Base-by-base conservation (phyloP, 2,888 invertebrate species). In the Ischnus inquisitorius region DNA sequence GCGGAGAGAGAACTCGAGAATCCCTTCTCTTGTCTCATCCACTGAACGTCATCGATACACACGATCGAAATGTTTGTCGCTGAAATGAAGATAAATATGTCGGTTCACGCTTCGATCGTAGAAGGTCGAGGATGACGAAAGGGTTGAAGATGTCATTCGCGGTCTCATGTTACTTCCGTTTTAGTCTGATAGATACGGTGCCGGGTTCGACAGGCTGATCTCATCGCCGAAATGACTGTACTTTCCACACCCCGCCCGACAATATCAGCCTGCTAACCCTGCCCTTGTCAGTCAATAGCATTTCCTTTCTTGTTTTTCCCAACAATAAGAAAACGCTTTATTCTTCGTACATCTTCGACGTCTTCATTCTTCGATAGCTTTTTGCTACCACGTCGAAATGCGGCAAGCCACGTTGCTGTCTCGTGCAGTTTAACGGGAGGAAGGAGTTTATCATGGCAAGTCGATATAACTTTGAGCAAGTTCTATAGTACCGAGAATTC, bases 141-240 rank as follows among this genome's bases (percentile, higher is more conserved):
- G 16, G 5, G 57, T 68, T 51, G 41, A 28, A 34, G 25, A 34
- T 77, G 25, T 43, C 72, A 14, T 3, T 46, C 22, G 68, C 34
- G 34, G 1, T 48, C 54, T 62, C 51, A 2, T 22, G 16, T 68
- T 34, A 75, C 64, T 48, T 22, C 3, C 19, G 14, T 46, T 4
- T n/a, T 34, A n/a, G 64, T 75, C 46, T 54, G 81, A 84, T 83
- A 89, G 90, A 90, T 87, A 89, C 87, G 91, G 91, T 88, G 92
- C 93, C 90, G 93, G 92, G 93, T 93, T 93, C 92, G 93, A 93
- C 93, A 93, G 93, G 93, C 93, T 93, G 93, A 93, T 93, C 93
- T 93, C 93, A 93, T 93, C 93, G 93, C 93, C 93, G 93, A 93
- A 93, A 93, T 93, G 92, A 92, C 90, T 92, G 86, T 88, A 87